Evolutionary conservation across 2,113 vertebrate species (phyloP), one percentile per base, ranked within the genome.

Genomic region (Etheostoma cragini): DNA sequence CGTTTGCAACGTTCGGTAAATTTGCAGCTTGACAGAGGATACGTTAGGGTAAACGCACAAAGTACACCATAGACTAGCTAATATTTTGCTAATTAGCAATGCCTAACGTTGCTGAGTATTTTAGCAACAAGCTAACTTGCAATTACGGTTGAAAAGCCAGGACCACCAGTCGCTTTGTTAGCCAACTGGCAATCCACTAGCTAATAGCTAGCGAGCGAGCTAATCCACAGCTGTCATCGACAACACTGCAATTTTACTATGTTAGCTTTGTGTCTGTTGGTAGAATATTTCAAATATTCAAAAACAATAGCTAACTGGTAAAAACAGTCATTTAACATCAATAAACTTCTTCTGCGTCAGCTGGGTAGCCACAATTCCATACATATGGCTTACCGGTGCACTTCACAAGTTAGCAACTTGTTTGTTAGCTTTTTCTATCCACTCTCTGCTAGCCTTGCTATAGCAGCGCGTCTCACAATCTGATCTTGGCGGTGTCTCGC

Each of bases 401-500:
- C 85, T 83, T 86, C 81, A 76, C 87, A 85, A 82, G 87, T 81
- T 86, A 92, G 90, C 88, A 62, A 30, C 10, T 5, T 19, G 73
- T 35, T 46, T 42, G 79, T 87, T 91, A 90, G 92, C 91, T 64
- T 77, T 65, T 74, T 75, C 72, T 68, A 12, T 65, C 16, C 69
- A 63, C 84, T 83, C 78, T 57, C 30, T 12, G 88, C 76, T 94
- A 94, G 89, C 91, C 47, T 38, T 19, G 87, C 87, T 91, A 80
- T 90, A 84, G 80, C 90, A 82, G 88, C 71, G 81, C 73, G 76
- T 86, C 91, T 91, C 85, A 81, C 92, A 94, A 95, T 95, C 94
- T 94, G 94, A 95, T 94, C 95, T 95, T 95, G 95, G 95, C 95
- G 95, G 95, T 94, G 95, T 92, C 93, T 92, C 83, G 67, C 68